These are phyloP conservation scores for Ceratina australensis DNA, from an alignment of 1,140 invertebrate genomes.

Conservation along the genomic window DNA sequence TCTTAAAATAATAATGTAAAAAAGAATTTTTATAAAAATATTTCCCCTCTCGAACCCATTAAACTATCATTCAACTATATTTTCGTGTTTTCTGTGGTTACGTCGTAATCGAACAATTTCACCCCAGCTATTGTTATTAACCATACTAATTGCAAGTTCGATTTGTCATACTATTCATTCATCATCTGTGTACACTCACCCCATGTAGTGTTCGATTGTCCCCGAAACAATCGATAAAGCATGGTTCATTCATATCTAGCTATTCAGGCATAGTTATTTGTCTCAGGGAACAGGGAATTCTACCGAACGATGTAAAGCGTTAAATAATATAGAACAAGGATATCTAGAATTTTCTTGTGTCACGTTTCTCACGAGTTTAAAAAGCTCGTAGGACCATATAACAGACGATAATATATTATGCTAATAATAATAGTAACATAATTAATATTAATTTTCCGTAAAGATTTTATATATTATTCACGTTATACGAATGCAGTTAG, in stretches of 20 bases:
- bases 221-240: conserved; percentile 34
- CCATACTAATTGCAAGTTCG: conserved; percentile 16
- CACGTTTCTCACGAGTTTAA: background rate
- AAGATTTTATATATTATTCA: no score
- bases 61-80: no score
- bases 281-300: background rate
- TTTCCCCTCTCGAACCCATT: no score
- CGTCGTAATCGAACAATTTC: no score
- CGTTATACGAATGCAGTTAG: no score
- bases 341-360: background rate
- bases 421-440: no score
- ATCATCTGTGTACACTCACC: conserved; percentile 31
- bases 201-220: conserved; percentile 13
- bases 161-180: background rate
- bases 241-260: conserved; percentile 35
- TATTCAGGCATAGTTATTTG: conserved; percentile 28
- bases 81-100: no score
- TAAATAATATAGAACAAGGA: background rate
- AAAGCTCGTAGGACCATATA: background rate
- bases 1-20: no score
- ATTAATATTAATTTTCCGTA: background rate
- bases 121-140: conserved; percentile 14
- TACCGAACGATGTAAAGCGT: conserved; percentile 3
- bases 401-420: background rate
- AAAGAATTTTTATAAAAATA: no score